Base-by-base conservation (phyloP, 2,888 invertebrate species). In the Leptopterna dolabrata region DNA sequence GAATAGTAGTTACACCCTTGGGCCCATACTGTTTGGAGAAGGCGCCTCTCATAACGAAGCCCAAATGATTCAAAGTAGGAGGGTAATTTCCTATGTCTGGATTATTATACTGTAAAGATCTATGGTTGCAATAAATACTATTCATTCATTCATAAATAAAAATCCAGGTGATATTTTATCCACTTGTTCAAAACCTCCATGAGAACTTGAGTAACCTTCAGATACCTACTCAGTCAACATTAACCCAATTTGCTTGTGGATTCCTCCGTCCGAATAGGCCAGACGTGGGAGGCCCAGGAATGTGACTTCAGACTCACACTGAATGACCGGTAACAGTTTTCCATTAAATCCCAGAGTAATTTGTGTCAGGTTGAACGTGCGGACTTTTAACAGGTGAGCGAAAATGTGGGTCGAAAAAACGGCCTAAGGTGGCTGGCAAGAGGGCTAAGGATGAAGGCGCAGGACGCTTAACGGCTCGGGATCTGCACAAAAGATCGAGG, bases 331-430 rank as follows among this genome's bases (percentile, higher is more conserved):
- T 30, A 29, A 70, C 83, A 83, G 55, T 83, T 83, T 83, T 83
- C 83, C 83, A 83, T 83, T 83, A 83, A 83, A 63, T 7, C 83
- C 43, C 30, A 70, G 41, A 70, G 71, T 70, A 83, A 83, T 83
- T 83, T 63, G 70, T 83, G 83, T 83, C 83, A 83, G 83, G 63
- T 19, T 41, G 83, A 45, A 83, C 83, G 83, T 83, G 83, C 41
- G 81, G 83, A 43, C 83, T 41, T 83, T 55, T 36, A 83, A 83
- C 83, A 83, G 83, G 83, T 83, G 83, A 29, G 27, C 45, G 47
- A 63, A 83, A 83, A 83, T 83, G 70, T 83, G 83, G 83, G 83
- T 63, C 83, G 63, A 30, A 51, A 45, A 78, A 45, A 19, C 78
- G 78, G 43, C 78, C 78, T 63, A 63, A 63, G 63, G 55, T 51